phyloP scores from a whole-genome alignment of 2,113 vertebrate species.

The Acanthochromis polyacanthus region DNA sequence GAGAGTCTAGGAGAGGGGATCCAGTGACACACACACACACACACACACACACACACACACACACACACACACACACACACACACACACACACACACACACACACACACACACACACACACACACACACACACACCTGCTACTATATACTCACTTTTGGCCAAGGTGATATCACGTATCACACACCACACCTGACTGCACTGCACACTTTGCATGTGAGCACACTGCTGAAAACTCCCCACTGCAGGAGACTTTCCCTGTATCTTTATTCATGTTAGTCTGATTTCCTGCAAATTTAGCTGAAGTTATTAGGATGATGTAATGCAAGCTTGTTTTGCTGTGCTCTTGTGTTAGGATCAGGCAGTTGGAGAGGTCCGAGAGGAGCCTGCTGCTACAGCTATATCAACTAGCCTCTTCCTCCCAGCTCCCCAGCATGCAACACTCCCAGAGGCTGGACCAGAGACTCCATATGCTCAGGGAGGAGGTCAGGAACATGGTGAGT shows the following conservation, averaged over 20 bases:
- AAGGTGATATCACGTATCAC: constrained; percentile 67
- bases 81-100: constrained; percentile 60
- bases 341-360: constrained; percentile 70
- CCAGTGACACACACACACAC: constrained; percentile 61
- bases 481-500: constrained; percentile 80
- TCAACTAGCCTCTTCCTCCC: constrained; percentile 52
- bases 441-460: constrained; percentile 82
- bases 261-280: not conserved
- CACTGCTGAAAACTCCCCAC: constrained; percentile 7
- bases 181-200: constrained; percentile 26
- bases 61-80: constrained; percentile 49
- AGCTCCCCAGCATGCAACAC: constrained; percentile 66
- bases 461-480: constrained; percentile 76
- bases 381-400: constrained; percentile 69
- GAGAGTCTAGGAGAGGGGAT: constrained; percentile 52
- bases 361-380: constrained; percentile 79
- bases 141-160: constrained; percentile 64
- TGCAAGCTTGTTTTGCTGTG: constrained; percentile 21
- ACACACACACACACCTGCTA: constrained; percentile 52
- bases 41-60: constrained; percentile 55
- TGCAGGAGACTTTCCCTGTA: not conserved
- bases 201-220: constrained; percentile 37
- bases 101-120: constrained; percentile 54
- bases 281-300: not conserved
- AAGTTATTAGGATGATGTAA: constrained; percentile 26